Evolutionary conservation across 2,797 vertebrate species (phyloP).

Genomic region (Acanthiza pusilla): DNA sequence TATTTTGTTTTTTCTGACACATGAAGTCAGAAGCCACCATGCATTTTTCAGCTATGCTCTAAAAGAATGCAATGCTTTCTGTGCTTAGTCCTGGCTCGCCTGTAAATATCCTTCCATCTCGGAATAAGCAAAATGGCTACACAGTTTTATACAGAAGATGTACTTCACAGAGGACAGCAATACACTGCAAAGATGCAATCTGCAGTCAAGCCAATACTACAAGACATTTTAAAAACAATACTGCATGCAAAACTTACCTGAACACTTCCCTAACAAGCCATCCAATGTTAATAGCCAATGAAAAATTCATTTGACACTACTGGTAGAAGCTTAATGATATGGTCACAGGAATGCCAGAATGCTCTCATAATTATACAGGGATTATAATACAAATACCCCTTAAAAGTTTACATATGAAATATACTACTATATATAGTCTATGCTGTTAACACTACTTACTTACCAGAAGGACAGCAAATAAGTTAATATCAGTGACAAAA

Average conservation of each 20-base stretch:
- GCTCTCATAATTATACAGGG: background rate
- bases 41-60: background rate
- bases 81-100: background rate
- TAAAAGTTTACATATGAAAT: background rate
- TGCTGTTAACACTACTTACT: background rate
- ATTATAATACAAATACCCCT: background rate
- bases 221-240: background rate
- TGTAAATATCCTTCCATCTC: background rate
- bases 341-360: background rate
- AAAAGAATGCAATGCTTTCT: background rate
- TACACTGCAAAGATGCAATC: background rate
- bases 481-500: background rate
- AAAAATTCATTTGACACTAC: background rate
- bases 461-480: background rate
- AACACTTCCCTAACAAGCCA: background rate
- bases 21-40: background rate
- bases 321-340: background rate
- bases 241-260: slow-evolving; percentile 22
- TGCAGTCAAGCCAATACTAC: background rate
- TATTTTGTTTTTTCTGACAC: background rate
- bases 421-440: background rate
- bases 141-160: background rate
- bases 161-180: background rate
- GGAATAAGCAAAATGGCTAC: background rate
- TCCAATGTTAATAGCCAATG: background rate